Conservation (phyloP, 2,888 invertebrate genomes). For the Hemithea aestivaria region DNA sequence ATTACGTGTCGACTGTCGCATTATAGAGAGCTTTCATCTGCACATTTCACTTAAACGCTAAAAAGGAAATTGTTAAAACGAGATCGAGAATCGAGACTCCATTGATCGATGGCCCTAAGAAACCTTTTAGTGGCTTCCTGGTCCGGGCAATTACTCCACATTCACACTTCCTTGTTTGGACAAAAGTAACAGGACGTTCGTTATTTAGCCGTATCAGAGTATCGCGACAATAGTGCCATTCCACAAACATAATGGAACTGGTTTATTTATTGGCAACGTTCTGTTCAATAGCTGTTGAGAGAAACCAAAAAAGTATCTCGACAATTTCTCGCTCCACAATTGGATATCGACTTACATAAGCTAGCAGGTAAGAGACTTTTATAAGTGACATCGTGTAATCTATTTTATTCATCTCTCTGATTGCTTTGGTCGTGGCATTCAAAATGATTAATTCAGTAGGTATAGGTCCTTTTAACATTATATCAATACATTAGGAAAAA, state of each 20-base stretch:
- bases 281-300: constrained; percentile 28
- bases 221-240: constrained; percentile 49
- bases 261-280: constrained; percentile 45
- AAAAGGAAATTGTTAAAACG: constrained; percentile 43
- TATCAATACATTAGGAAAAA: constrained; percentile 25
- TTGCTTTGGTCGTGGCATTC: no score
- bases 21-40: constrained; percentile 20
- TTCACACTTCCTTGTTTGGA: constrained; percentile 60
- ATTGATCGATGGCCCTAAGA: constrained; percentile 52
- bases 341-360: constrained; percentile 12
- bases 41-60: constrained; percentile 31
- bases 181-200: constrained; percentile 49
- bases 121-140: constrained; percentile 53
- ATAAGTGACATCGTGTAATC: constrained; percentile 2
- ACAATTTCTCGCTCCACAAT: constrained; percentile 11
- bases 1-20: constrained; percentile 13
- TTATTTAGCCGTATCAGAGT: constrained; percentile 51
- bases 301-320: constrained; percentile 9
- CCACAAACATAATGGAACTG: constrained; percentile 38
- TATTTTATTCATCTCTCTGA: no score
- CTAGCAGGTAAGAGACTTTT: constrained; percentile 7
- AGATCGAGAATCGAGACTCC: constrained; percentile 33
- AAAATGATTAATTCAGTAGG: background rate
- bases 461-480: constrained; percentile 10
- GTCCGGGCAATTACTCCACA: constrained; percentile 52